Percentiles rank a stretch among this genome's conserved stretches.
Conservation (phyloP, 1,140 invertebrate genomes). For the Papilio dardanus region DNA sequence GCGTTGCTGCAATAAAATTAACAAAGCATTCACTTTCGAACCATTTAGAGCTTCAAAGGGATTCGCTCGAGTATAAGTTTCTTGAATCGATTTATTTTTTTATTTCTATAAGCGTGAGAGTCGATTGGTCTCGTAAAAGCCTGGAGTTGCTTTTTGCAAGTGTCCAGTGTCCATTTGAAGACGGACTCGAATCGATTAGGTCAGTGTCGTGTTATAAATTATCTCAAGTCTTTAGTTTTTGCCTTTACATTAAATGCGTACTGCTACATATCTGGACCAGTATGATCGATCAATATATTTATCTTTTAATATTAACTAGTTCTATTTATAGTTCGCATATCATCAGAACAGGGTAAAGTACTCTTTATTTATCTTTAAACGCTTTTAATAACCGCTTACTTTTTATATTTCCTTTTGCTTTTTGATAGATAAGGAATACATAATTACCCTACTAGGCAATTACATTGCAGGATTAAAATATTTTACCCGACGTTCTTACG, state of each 20-base stretch:
- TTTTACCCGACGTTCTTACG: too few species aligned
- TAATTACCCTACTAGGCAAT: not conserved
- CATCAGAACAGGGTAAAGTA: not conserved
- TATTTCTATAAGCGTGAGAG: conserved; percentile 25
- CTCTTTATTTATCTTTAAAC: conserved; percentile 5
- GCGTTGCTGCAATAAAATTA: conserved; percentile 47
- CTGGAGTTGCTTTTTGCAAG: conserved; percentile 21
- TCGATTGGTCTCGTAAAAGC: conserved; percentile 12
- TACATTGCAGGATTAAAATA: not conserved
- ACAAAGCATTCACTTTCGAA: conserved; percentile 13
- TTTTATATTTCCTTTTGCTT: not conserved
- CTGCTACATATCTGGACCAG: not conserved
- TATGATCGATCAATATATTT: conserved; percentile 29
- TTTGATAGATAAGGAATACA: not conserved
- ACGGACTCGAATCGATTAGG: conserved; percentile 10
- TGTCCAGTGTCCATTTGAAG: conserved; percentile 34
- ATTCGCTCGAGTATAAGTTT: conserved; percentile 23
- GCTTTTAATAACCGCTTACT: not conserved
- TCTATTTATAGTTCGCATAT: conserved; percentile 5
- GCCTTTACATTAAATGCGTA: not conserved
- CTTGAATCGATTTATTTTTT: conserved; percentile 27
- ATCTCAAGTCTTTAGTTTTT: conserved; percentile 27
- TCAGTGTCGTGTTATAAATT: conserved; percentile 24
- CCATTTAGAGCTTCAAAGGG: conserved; percentile 25
- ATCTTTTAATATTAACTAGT: conserved; percentile 7